Base-by-base conservation (phyloP, 2,113 vertebrate genomes). In the Cichladusa arquata region DNA sequence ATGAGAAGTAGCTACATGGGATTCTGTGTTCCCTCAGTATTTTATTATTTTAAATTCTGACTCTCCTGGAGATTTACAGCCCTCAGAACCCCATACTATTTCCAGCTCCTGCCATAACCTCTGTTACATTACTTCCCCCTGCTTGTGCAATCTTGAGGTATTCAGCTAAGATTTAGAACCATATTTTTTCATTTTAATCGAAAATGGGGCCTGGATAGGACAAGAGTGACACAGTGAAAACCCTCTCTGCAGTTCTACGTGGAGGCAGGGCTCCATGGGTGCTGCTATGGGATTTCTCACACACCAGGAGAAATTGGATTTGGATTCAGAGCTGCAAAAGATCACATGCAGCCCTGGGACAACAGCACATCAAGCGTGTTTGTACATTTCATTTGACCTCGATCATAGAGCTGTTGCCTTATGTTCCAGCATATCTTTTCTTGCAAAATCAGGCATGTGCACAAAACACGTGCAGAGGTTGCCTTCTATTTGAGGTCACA, bases 51-150 rank as follows among this genome's bases (percentile, higher is more conserved):
- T 83, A 81, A 91, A 94, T 74, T 92, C 93, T 1, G 33, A 90
- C 82, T 79, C 64, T 83, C 81, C 86, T 34, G 57, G 60, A 95
- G 92, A 97, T 97, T 97, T 96, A 97, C 90, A 97, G 61, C 95
- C 60, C 65, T 88, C 62, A 78, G 74, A 95, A 95, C 87, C 57
- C 45, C 78, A 58, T 51, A 82, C 94, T 92, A 90, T 91, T 96
- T 97, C 91, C 78, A 96, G 69, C 86, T 91, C 50, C 73, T 86
- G 81, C 89, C 56, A 77, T 90, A 96, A 92, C 82, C 91, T 96
- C 95, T 88, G 48, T 78, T 92, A 57, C 81, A 77, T 77, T 94
- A 94, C 64, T 84, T 92, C 67, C 81, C 33, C 69, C 50, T 72
- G 36, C 64, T 87, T 69, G 45, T 79, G 73, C 80, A 95, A 95